Conservation (phyloP, 2,797 vertebrate species). For the Gambusia yucatana region DNA sequence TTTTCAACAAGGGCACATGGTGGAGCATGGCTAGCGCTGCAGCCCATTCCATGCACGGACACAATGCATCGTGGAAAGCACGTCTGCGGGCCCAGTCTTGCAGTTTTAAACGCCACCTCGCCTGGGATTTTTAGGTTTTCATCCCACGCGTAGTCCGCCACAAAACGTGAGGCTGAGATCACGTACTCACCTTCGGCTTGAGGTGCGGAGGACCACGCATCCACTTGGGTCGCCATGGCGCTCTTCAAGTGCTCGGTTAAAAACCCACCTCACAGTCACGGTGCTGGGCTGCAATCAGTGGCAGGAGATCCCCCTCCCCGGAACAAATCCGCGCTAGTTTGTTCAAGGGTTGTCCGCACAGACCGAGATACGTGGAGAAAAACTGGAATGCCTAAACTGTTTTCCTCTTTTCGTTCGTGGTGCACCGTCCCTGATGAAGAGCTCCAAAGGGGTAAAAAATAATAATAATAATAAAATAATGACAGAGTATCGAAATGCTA, state of each 20-base stretch:
- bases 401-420: conserved; percentile 2
- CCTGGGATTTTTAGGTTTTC: too few species aligned
- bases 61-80: conserved; percentile 60
- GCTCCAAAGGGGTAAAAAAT: conserved; percentile 9
- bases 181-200: conserved; percentile 77
- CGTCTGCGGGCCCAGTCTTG: conserved; percentile 31
- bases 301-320: conserved; percentile 27
- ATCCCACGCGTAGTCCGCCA: too few species aligned
- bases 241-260: conserved; percentile 49
- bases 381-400: not conserved
- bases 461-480: too few species aligned
- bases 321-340: conserved; percentile 1
- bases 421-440: conserved; percentile 37
- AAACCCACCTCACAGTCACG: conserved; percentile 30
- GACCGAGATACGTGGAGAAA: not conserved
- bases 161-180: not conserved
- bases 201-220: conserved; percentile 71
- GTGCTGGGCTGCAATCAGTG: conserved; percentile 37
- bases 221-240: conserved; percentile 83
- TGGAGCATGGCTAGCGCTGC: conserved; percentile 61
- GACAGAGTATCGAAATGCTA: conserved; percentile 16
- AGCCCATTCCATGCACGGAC: conserved; percentile 71
- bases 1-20: conserved; percentile 76
- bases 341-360: not conserved
- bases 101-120: not conserved